phyloP scores from a whole-genome alignment of 1,140 invertebrate genomes.

The Halictus rubicundus region DNA sequence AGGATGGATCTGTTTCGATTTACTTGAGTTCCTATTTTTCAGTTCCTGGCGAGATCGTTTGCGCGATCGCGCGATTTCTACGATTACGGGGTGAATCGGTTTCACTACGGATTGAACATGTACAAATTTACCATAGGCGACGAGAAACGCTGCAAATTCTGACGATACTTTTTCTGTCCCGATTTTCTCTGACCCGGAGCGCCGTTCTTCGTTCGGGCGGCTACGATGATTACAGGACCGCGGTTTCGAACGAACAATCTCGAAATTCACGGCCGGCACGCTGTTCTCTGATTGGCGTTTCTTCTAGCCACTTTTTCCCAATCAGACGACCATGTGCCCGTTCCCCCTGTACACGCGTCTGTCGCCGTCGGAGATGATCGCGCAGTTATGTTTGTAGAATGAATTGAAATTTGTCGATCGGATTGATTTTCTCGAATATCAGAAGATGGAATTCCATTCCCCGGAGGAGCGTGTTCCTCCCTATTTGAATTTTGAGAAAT shows the following conservation, averaged over 20 bases:
- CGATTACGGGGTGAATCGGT: background rate
- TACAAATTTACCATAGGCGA: background rate
- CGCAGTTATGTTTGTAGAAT: constrained; percentile 22
- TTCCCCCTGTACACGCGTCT: no score
- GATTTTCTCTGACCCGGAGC: constrained; percentile 28
- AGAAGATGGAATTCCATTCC: background rate
- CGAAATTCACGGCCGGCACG: background rate
- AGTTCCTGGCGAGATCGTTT: background rate
- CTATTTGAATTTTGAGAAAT: constrained; percentile 40
- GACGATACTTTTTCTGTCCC: constrained; percentile 1
- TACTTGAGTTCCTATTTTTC: background rate
- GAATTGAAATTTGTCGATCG: constrained; percentile 3
- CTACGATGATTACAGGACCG: constrained; percentile 7
- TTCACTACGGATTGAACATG: background rate
- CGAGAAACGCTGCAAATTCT: background rate
- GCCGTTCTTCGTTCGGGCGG: constrained; percentile 22
- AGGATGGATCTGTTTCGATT: background rate
- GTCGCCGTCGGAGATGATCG: constrained; percentile 29
- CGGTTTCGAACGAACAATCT: background rate
- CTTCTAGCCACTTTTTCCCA: constrained; percentile 55
- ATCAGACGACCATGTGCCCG: constrained; percentile 38
- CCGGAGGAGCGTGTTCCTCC: background rate
- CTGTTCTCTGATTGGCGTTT: constrained; percentile 41
- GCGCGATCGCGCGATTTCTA: background rate
- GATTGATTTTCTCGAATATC: background rate